Percentiles rank a stretch among this genome's conserved stretches.
Conservation (phyloP, 1,140 invertebrate genomes). For the Drosophila busckii region DNA sequence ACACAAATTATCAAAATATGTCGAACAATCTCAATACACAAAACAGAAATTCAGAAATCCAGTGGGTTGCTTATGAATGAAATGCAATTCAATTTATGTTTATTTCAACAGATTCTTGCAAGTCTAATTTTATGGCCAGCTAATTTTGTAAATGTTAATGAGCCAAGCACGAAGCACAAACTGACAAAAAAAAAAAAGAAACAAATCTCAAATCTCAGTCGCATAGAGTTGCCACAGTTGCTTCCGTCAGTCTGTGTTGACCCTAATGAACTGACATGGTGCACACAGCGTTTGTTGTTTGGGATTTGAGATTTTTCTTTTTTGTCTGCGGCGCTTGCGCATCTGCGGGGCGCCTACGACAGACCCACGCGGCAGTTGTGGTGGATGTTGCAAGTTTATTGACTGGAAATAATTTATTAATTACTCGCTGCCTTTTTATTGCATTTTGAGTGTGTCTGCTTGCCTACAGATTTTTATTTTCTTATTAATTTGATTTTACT, state of each 20-base stretch:
- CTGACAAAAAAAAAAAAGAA: no score
- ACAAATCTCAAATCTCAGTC: conserved; percentile 26
- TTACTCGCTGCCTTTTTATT: conserved; percentile 48
- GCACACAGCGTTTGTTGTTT: conserved; percentile 18
- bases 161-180: no score
- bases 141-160: no score
- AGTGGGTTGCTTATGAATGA: conserved; percentile 46
- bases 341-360: conserved; percentile 54
- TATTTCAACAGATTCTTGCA: conserved; percentile 33
- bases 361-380: conserved; percentile 7
- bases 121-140: conserved; percentile 57
- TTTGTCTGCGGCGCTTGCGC: conserved; percentile 44
- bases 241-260: conserved; percentile 38
- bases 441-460: conserved; percentile 12
- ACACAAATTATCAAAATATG: conserved; percentile 8
- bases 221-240: conserved; percentile 22
- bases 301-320: neutral
- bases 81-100: conserved; percentile 62
- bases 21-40: neutral
- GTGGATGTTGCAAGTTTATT: conserved; percentile 65
- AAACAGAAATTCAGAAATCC: conserved; percentile 7
- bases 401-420: conserved; percentile 75
- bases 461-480: conserved; percentile 30
- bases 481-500: conserved; percentile 52
- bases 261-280: conserved; percentile 69